Percentiles rank a stretch among this genome's conserved stretches.
Conservation (phyloP, 1,140 invertebrate genomes). For the Pogonomyrmex barbatus region DNA sequence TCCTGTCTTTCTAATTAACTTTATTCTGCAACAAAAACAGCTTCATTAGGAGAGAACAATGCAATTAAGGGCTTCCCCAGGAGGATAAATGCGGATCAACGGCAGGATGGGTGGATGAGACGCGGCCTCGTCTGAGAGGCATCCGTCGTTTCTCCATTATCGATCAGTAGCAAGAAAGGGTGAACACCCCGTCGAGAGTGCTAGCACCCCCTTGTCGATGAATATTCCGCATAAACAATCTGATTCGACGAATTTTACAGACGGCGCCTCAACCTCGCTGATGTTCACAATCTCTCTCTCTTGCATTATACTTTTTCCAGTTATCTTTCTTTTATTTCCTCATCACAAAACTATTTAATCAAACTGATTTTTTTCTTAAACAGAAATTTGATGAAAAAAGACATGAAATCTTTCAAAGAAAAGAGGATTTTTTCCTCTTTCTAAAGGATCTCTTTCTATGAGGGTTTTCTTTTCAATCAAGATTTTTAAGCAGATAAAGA, state of each 20-base stretch:
- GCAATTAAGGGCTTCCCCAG: slow-evolving; percentile 68
- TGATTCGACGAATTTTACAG: slow-evolving; percentile 71
- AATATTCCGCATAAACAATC: slow-evolving; percentile 76
- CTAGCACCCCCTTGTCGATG: slow-evolving; percentile 60
- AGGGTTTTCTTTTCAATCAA: background rate
- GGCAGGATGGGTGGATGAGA: slow-evolving; percentile 47
- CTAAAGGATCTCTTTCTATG: too few relatives aligned
- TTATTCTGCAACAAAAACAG: slow-evolving; percentile 71
- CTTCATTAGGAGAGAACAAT: slow-evolving; percentile 73
- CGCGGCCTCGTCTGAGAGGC: slow-evolving; percentile 69
- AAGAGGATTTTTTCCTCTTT: background rate
- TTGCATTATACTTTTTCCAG: background rate
- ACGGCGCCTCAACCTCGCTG: slow-evolving; percentile 5
- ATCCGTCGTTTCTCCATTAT: slow-evolving; percentile 74
- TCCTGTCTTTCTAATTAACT: slow-evolving; percentile 69
- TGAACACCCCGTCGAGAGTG: slow-evolving; percentile 73
- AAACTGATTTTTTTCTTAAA: slow-evolving; percentile 44
- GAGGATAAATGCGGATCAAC: slow-evolving; percentile 70
- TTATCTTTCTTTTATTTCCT: slow-evolving; percentile 28
- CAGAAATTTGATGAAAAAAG: slow-evolving; percentile 14
- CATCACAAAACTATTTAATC: slow-evolving; percentile 35
- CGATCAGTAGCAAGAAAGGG: slow-evolving; percentile 71
- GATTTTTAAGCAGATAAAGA: background rate
- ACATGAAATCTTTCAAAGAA: background rate
- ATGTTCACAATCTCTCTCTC: background rate